These are phyloP conservation scores for Eciton burchellii DNA, from an alignment of 1,140 invertebrate genomes.

Conservation along the genomic window DNA sequence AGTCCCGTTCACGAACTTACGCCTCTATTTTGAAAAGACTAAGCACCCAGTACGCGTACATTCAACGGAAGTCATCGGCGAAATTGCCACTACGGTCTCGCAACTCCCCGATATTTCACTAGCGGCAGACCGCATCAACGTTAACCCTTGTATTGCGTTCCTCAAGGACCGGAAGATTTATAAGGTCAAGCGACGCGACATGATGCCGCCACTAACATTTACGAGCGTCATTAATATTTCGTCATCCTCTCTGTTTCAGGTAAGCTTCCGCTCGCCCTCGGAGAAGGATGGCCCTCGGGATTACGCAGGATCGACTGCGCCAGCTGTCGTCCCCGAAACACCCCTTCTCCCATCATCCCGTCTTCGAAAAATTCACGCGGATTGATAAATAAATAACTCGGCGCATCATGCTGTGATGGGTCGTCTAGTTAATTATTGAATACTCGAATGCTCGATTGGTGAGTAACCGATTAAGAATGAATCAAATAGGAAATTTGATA, in stretches of 20 bases:
- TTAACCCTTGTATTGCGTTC: slow-evolving; percentile 64
- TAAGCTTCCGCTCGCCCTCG: slow-evolving; percentile 59
- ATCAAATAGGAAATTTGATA: slow-evolving; percentile 6
- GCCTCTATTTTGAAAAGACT: too few species aligned
- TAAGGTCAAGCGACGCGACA: slow-evolving; percentile 62
- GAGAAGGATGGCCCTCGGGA: slow-evolving; percentile 31
- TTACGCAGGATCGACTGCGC: slow-evolving; percentile 26
- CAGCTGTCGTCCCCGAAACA: slow-evolving; percentile 16
- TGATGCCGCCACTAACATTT: slow-evolving; percentile 51
- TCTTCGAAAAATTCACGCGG: background rate
- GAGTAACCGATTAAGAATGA: background rate
- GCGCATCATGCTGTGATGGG: background rate
- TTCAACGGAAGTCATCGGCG: slow-evolving; percentile 26
- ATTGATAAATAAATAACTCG: slow-evolving; percentile 22
- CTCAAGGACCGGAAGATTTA: slow-evolving; percentile 58
- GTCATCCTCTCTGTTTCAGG: slow-evolving; percentile 70
- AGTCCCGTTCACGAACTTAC: background rate
- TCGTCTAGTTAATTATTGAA: background rate
- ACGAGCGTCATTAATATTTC: slow-evolving; percentile 70
- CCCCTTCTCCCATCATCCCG: background rate
- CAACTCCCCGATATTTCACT: slow-evolving; percentile 37
- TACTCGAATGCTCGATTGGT: background rate
- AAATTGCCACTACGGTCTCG: slow-evolving; percentile 21
- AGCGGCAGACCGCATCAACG: slow-evolving; percentile 39
- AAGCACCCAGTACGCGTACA: background rate